Evolutionary conservation across 2,113 vertebrate genomes (phyloP).

Genomic region (Brienomyrus longianalis): DNA sequence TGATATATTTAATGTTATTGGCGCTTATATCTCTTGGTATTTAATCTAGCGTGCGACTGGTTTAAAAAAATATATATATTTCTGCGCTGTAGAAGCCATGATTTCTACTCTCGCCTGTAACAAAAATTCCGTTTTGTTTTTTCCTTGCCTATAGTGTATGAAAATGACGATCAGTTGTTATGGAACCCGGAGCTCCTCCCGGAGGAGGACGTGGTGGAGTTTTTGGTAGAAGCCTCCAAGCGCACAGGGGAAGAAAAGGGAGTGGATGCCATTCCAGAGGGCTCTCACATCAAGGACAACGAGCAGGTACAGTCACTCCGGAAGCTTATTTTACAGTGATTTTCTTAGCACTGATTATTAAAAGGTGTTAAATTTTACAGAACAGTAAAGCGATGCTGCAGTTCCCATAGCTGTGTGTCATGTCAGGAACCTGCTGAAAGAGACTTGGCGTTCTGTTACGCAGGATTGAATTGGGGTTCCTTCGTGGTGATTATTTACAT

Average conservation of each 20-base stretch:
- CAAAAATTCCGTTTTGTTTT: not conserved
- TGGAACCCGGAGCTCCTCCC: conserved; percentile 88
- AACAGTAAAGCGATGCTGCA: not conserved
- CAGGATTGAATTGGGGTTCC: not conserved
- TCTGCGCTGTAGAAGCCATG: not conserved
- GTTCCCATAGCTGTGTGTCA: not conserved
- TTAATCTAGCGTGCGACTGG: not conserved
- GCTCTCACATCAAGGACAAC: conserved; percentile 91
- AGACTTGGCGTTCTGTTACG: fast-evolving
- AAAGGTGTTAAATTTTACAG: not conserved
- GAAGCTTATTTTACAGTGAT: not conserved
- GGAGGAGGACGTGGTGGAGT: conserved; percentile 84
- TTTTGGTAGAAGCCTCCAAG: conserved; percentile 82
- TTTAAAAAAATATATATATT: not conserved
- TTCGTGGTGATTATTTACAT: not conserved
- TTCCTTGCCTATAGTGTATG: conserved; percentile 66
- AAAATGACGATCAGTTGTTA: conserved; percentile 93
- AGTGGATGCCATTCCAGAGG: conserved; percentile 86
- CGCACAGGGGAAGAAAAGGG: conserved; percentile 85
- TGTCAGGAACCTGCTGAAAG: not conserved
- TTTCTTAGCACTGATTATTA: not conserved
- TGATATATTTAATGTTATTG: not conserved
- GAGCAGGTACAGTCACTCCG: conserved; percentile 71
- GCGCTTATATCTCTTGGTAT: not conserved
- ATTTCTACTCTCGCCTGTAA: not conserved